Conservation (phyloP, 2,797 vertebrate genomes). For the Molossus alvarezi region DNA sequence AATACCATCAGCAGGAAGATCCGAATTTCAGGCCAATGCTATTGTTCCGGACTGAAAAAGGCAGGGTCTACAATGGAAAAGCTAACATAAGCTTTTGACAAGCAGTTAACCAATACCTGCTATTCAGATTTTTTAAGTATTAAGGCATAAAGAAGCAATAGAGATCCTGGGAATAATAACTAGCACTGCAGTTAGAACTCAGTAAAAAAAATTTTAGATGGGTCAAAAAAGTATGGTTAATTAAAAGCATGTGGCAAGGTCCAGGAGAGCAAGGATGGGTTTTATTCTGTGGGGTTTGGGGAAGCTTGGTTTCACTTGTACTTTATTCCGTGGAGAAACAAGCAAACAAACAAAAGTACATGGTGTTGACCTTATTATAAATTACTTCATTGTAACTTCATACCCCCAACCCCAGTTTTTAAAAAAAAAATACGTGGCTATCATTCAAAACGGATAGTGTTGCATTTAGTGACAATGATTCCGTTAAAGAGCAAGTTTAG, state of each 20-base stretch:
- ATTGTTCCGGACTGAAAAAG: constrained; percentile 85
- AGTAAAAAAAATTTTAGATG: not conserved
- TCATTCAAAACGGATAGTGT: constrained; percentile 39
- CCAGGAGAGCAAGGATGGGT: constrained; percentile 8
- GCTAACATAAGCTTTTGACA: constrained; percentile 81
- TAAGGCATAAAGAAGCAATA: constrained; percentile 65
- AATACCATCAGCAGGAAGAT: constrained; percentile 82
- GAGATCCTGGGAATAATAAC: constrained; percentile 65
- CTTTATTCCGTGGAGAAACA: constrained; percentile 71
- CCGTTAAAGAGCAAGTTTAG: constrained; percentile 74
- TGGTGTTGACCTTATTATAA: constrained; percentile 65
- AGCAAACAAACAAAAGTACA: constrained; percentile 36
- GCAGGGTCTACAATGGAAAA: constrained; percentile 76
- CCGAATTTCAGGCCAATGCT: constrained; percentile 86
- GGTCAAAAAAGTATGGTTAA: not conserved
- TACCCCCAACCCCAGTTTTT: not conserved
- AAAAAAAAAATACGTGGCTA: constrained; percentile 61
- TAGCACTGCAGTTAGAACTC: not conserved
- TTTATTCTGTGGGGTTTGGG: constrained; percentile 2
- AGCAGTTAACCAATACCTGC: constrained; percentile 79
- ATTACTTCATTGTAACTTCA: constrained; percentile 68
- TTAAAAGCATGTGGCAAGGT: constrained; percentile 42
- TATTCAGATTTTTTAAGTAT: constrained; percentile 69
- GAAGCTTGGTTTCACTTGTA: constrained; percentile 38
- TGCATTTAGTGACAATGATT: constrained; percentile 77